Conservation (phyloP, 2,113 vertebrate species). For the Tupaia chinensis region DNA sequence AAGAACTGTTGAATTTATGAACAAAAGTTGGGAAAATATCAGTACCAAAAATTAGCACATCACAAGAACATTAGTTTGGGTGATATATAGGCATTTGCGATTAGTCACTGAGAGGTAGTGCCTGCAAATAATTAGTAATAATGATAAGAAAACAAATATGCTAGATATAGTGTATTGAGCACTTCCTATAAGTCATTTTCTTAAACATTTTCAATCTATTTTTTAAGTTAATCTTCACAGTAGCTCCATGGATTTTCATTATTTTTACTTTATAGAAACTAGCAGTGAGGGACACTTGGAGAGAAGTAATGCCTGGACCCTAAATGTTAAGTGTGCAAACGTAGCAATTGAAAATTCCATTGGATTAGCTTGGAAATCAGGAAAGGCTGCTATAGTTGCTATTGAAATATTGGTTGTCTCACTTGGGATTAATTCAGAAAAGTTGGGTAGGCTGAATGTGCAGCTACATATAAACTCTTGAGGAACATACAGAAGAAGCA, state of each 20-base stretch:
- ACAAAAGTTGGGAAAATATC: neutral
- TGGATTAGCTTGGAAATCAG: neutral
- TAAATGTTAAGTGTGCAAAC: constrained; percentile 6
- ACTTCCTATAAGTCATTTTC: neutral
- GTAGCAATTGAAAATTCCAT: neutral
- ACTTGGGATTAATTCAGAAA: constrained; percentile 31
- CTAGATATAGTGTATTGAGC: neutral
- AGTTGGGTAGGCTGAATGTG: neutral
- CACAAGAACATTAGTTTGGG: neutral
- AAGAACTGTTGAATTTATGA: neutral
- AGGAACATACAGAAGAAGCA: neutral
- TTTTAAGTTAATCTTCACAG: constrained; percentile 35
- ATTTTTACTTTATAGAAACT: constrained; percentile 30
- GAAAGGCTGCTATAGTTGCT: neutral
- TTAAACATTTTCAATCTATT: neutral
- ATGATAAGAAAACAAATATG: neutral
- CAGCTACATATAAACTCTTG: neutral
- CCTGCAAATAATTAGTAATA: neutral
- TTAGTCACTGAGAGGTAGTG: neutral
- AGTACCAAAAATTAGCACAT: neutral
- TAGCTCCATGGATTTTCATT: neutral
- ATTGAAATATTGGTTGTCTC: neutral
- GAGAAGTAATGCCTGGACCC: neutral
- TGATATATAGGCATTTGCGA: neutral
- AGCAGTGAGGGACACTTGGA: neutral